Base-by-base conservation (phyloP, 2,888 invertebrate genomes). In the Fissipunctia ypsillon region DNA sequence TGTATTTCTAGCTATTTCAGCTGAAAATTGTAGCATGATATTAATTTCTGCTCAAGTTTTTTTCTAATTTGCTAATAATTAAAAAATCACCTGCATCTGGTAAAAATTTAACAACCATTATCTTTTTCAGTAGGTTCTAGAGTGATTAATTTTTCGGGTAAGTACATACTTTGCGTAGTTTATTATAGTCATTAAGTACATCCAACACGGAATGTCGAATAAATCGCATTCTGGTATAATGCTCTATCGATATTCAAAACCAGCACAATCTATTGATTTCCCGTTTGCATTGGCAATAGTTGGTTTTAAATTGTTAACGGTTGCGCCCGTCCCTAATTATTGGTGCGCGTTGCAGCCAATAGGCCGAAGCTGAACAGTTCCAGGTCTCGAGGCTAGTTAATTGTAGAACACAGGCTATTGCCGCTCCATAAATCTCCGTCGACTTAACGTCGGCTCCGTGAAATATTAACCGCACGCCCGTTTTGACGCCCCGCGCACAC, bases 381-480 rank as follows among this genome's bases (percentile, higher is more conserved):
- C 87, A 74, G 85, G 76, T 81, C 80, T 76, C 67, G 73, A 76
- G 78, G 90, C 91, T 90, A 93, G 94, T 94, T 95, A 95, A 95
- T 95, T 95, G 94, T 94, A 93, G 92, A 94, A 94, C 94, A 94
- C 90, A 92, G 93, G 92, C 92, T 89, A 92, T 93, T 89, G 90
- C 90, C 88, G 91, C 89, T 84, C 88, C 93, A 95, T 95, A 95
- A 95, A 95, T 95, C 95, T 92, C 88, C 90, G 95, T 95, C 94
- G 94, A 94, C 94, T 95, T 94, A 94, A 91, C 93, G 95, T 94
- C 95, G 91, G 92, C 93, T 86, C 89, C 88, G 93, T 95, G 95
- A 95, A 95, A 95, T 95, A 95, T 95, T 95, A 95, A 95, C 95
- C 93, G 91, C 94, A 90, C 90, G 92, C 93, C 92, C 91, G 91